Evolutionary conservation across 2,888 invertebrate genomes (phyloP).

Genomic region (Ephialtes manifestator): DNA sequence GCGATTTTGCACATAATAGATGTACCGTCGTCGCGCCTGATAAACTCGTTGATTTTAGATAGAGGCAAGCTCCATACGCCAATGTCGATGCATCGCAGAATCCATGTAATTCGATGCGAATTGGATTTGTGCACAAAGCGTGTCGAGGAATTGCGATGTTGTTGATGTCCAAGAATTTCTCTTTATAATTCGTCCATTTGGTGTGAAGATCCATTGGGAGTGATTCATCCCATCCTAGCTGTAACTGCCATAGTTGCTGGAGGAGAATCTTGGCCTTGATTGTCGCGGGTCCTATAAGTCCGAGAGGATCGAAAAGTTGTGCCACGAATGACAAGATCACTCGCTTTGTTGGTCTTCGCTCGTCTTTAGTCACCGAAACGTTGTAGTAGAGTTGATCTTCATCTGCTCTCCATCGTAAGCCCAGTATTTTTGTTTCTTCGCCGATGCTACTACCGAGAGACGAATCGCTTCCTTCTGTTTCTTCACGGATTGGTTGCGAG

Average conservation of each 20-base stretch:
- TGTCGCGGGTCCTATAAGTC: constrained; percentile 71
- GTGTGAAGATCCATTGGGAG: neutral
- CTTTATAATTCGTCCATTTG: neutral
- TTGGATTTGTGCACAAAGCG: neutral
- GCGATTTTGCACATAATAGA: neutral
- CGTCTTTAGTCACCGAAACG: neutral
- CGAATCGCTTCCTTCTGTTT: constrained; percentile 9
- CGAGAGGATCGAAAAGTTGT: constrained; percentile 73
- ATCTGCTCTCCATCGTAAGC: constrained; percentile 10
- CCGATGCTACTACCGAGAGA: constrained; percentile 9
- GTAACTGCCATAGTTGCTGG: constrained; percentile 44
- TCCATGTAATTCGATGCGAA: neutral
- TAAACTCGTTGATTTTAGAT: neutral
- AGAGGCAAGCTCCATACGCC: neutral
- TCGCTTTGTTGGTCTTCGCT: constrained; percentile 42
- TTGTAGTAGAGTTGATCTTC: constrained; percentile 38
- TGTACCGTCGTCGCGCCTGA: neutral
- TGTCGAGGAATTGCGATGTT: neutral
- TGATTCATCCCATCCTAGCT: neutral
- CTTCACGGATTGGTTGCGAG: constrained; percentile 33
- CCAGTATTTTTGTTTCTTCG: constrained; percentile 48
- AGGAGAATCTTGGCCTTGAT: constrained; percentile 72
- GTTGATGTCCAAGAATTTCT: neutral
- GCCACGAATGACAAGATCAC: constrained; percentile 60
- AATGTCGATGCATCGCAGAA: neutral